These are phyloP conservation scores for Coelogynopora nodosa DNA, from an alignment of 2,888 invertebrate species.

Conservation along the genomic window DNA sequence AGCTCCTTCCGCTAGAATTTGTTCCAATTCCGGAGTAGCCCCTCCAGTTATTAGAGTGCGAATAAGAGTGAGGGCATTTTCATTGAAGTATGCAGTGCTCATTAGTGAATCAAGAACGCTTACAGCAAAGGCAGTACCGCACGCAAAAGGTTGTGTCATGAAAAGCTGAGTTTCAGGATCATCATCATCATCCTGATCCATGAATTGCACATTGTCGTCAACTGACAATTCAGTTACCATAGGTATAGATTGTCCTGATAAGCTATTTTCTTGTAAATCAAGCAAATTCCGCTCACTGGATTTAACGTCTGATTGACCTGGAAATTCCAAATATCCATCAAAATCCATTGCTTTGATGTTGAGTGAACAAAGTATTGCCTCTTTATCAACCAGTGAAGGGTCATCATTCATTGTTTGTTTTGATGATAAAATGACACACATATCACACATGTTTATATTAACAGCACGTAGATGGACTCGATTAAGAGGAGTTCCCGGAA, in stretches of 20 bases:
- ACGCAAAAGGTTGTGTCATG: slow-evolving; percentile 98
- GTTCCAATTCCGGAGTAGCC: slow-evolving; percentile 96
- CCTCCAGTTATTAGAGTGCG: slow-evolving; percentile 98
- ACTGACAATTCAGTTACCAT: slow-evolving; percentile 93
- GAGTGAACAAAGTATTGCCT: slow-evolving; percentile 96
- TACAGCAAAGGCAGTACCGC: slow-evolving; percentile 99
- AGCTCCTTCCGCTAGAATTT: slow-evolving; percentile 97
- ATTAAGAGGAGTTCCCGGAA: slow-evolving; percentile 97
- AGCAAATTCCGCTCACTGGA: background rate
- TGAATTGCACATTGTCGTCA: slow-evolving; percentile 87
- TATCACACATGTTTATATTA: slow-evolving; percentile 99
- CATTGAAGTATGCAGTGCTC: slow-evolving; percentile 99
- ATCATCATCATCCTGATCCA: slow-evolving; percentile 76
- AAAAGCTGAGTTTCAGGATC: slow-evolving; percentile 99
- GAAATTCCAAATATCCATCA: slow-evolving; percentile 35
- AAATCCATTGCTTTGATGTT: slow-evolving; percentile 82
- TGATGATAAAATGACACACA: slow-evolving; percentile 99
- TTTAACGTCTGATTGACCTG: background rate
- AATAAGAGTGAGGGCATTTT: slow-evolving; percentile 97
- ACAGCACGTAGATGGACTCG: slow-evolving; percentile 97
- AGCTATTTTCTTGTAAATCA: background rate
- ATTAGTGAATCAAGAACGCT: slow-evolving; percentile 98
- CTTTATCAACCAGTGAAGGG: slow-evolving; percentile 98
- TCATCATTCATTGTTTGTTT: slow-evolving; percentile 94
- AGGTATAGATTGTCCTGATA: slow-evolving; percentile 69